Percentiles rank a stretch among this genome's conserved stretches.
Conservation (phyloP, 2,888 invertebrate species). For the Iselma pallidipennis region DNA sequence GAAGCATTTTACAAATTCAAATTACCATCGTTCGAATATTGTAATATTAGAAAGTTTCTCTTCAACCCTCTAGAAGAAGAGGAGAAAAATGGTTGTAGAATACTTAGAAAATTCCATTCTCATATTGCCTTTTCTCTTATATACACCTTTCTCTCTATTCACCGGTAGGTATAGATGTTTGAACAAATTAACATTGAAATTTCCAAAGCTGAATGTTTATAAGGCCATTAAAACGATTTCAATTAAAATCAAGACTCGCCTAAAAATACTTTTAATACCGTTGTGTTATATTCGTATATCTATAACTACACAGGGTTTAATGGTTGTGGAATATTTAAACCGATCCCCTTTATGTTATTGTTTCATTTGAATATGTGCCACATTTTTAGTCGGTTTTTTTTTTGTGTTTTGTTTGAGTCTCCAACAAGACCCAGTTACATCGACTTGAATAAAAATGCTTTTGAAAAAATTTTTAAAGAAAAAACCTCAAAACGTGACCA, state of each 20-base stretch:
- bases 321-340: neutral
- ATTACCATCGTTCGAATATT: neutral
- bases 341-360: too few species aligned
- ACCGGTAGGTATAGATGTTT: too few species aligned
- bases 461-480: neutral
- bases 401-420: too few species aligned
- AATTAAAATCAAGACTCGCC: too few species aligned
- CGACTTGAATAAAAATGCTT: neutral
- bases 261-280: too few species aligned
- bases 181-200: too few species aligned
- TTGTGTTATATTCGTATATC: neutral
- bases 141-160: too few species aligned
- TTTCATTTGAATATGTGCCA: neutral
- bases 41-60: neutral
- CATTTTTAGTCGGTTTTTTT: too few species aligned
- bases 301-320: neutral
- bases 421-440: neutral
- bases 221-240: too few species aligned
- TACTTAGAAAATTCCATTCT: too few species aligned
- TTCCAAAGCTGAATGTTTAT: too few species aligned
- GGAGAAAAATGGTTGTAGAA: neutral
- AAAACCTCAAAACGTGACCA: neutral
- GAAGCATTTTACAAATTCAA: neutral
- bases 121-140: too few species aligned
- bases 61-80: neutral